Evolutionary conservation across 2,888 invertebrate genomes (phyloP).

Genomic region (Amphimallon solstitiale): DNA sequence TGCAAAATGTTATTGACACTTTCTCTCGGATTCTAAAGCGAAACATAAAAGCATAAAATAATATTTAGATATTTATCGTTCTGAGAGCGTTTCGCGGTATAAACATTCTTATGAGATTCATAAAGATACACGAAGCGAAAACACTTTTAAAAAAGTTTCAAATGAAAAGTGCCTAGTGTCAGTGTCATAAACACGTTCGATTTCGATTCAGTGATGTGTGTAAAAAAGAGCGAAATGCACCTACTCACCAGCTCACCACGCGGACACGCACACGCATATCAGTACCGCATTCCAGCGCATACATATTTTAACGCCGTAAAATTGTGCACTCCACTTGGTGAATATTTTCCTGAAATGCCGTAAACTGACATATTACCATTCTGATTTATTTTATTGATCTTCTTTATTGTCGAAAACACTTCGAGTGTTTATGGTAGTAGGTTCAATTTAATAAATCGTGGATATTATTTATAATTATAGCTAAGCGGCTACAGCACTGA

Average conservation of each 20-base stretch:
- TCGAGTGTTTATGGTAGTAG: neutral
- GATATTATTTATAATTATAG: conserved; percentile 5
- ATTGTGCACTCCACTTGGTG: conserved; percentile 10
- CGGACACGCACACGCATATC: no score
- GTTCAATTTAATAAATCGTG: conserved; percentile 2
- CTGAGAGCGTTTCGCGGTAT: neutral
- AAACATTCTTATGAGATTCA: conserved; percentile 1
- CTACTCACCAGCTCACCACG: conserved; percentile 10
- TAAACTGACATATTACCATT: conserved; percentile 10
- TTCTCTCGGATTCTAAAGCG: neutral
- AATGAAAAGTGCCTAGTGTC: neutral
- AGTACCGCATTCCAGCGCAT: conserved; percentile 4
- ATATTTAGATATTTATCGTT: conserved; percentile 5
- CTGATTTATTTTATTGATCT: conserved; percentile 20
- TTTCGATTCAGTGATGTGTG: conserved; percentile 4
- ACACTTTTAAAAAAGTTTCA: neutral
- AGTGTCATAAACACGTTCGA: conserved; percentile 12
- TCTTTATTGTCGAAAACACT: conserved; percentile 8
- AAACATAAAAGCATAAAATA: neutral
- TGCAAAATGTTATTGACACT: neutral
- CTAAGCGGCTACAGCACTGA: neutral
- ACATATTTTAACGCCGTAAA: conserved; percentile 15
- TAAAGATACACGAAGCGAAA: conserved; percentile 11
- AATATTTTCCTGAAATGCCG: conserved; percentile 12
- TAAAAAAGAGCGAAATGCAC: conserved; percentile 7